phyloP scores from a whole-genome alignment of 2,888 invertebrate species.

The Gerris lacustris region DNA sequence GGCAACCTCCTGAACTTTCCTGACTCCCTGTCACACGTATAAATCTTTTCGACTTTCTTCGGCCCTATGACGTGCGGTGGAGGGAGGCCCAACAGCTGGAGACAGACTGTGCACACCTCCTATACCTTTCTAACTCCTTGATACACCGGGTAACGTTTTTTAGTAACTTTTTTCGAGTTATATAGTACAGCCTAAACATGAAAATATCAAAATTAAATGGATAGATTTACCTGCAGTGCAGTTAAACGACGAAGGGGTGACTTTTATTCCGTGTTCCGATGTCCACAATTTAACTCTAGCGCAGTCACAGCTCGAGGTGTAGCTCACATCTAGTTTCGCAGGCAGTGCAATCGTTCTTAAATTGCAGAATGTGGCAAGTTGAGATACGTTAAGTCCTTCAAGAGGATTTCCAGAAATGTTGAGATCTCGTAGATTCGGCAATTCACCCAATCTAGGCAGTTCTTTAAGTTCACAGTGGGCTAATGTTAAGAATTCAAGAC shows the following conservation, averaged over 20 bases:
- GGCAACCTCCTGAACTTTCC: too few relatives aligned
- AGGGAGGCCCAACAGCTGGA: too few relatives aligned
- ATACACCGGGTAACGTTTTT: too few relatives aligned
- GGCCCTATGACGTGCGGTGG: too few relatives aligned
- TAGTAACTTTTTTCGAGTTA: too few relatives aligned
- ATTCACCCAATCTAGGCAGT: conserved; percentile 48
- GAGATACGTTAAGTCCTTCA: conserved; percentile 38
- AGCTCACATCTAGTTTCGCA: conserved; percentile 29
- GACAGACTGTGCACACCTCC: too few relatives aligned
- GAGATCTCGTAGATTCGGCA: conserved; percentile 47
- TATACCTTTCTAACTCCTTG: too few relatives aligned
- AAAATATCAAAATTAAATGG: too few relatives aligned
- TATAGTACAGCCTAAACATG: too few relatives aligned
- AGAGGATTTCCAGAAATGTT: conserved; percentile 46
- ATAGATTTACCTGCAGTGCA: conserved; percentile 25
- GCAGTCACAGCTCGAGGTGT: conserved; percentile 24
- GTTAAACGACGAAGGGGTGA: conserved; percentile 22
- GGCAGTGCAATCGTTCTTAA: conserved; percentile 45
- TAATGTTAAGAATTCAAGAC: conserved; percentile 35
- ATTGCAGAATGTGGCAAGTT: conserved; percentile 50
- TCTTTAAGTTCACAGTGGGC: conserved; percentile 47
- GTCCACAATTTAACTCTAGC: conserved; percentile 23
- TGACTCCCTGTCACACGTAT: too few relatives aligned
- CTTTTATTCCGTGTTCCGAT: conserved; percentile 22
- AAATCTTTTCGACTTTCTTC: too few relatives aligned